A percentile compares a stretch with the other conserved stretches of the same genome.
These are phyloP conservation scores for Melanotaenia nigrans DNA, from an alignment of 2,797 vertebrate species.

Conservation along the genomic window DNA sequence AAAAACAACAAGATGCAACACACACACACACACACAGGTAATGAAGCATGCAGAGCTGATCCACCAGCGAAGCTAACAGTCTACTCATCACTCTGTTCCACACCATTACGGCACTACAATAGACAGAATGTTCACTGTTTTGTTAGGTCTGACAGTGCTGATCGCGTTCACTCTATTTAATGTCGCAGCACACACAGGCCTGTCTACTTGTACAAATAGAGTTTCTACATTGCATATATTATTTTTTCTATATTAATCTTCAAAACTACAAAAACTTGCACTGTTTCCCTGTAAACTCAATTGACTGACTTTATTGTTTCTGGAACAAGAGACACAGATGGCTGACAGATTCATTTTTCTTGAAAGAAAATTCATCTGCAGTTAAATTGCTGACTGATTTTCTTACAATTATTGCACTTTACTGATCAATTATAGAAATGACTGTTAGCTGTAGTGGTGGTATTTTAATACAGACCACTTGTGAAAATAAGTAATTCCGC, in stretches of 20 bases:
- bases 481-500: not conserved
- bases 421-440: not conserved
- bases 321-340: not conserved
- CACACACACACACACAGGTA: conserved; percentile 57
- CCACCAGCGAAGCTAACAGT: conserved; percentile 61
- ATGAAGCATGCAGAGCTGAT: conserved; percentile 71
- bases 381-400: conserved; percentile 3
- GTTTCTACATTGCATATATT: not conserved
- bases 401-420: not conserved
- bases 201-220: not conserved
- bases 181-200: conserved; percentile 9
- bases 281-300: not conserved
- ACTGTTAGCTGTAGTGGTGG: not conserved
- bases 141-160: conserved; percentile 31
- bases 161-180: conserved; percentile 34
- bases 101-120: conserved; percentile 76
- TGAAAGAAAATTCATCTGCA: not conserved
- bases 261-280: conserved; percentile 10
- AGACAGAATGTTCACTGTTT: conserved; percentile 45
- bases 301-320: not conserved
- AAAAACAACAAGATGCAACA: conserved; percentile 56
- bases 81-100: conserved; percentile 78
- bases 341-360: not conserved
- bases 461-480: not conserved
- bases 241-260: not conserved